A percentile compares a stretch with the other conserved stretches of the same genome.
Evolutionary conservation across 30 jellyfish, hydroid and myxozoan species (phyloP).

Genomic region (Aurelia aurita): DNA sequence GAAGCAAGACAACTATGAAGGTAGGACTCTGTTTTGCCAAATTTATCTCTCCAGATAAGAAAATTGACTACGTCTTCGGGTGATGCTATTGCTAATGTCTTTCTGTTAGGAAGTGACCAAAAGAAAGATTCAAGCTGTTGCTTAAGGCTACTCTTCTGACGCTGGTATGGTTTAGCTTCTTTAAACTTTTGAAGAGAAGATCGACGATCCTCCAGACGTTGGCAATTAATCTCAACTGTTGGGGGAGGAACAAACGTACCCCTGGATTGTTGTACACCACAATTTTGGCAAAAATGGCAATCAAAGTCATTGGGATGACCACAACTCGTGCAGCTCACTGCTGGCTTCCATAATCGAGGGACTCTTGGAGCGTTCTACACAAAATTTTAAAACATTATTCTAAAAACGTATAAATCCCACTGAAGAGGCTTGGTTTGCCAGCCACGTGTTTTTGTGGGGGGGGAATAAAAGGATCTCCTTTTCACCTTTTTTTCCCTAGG

Average conservation of each 20-base stretch:
- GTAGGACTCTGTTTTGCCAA: conserved; percentile 4
- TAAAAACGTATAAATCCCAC: no score
- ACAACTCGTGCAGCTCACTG: background rate
- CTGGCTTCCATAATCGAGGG: conserved; percentile 21
- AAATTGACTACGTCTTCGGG: background rate
- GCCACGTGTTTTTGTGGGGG: no score
- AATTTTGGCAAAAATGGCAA: conserved; percentile 4
- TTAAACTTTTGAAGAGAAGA: background rate
- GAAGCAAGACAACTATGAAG: background rate
- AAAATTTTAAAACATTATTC: no score
- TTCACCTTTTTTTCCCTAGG: background rate
- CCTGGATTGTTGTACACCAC: background rate
- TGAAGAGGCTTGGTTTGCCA: no score
- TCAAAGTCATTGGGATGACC: conserved; percentile 1
- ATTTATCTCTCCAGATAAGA: conserved; percentile 22
- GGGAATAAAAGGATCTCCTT: background rate
- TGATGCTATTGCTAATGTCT: background rate
- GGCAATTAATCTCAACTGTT: background rate
- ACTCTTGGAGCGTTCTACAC: background rate
- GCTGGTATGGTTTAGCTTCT: conserved; percentile 7
- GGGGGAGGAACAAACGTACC: background rate
- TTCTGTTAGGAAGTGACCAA: background rate
- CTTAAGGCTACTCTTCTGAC: conserved; percentile 13
- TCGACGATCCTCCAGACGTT: background rate
- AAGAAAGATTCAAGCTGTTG: conserved; percentile 1